Evolutionary conservation across 2,888 invertebrate species (phyloP), one percentile per base, ranked within the genome.

Genomic region (Hololepta plana): DNA sequence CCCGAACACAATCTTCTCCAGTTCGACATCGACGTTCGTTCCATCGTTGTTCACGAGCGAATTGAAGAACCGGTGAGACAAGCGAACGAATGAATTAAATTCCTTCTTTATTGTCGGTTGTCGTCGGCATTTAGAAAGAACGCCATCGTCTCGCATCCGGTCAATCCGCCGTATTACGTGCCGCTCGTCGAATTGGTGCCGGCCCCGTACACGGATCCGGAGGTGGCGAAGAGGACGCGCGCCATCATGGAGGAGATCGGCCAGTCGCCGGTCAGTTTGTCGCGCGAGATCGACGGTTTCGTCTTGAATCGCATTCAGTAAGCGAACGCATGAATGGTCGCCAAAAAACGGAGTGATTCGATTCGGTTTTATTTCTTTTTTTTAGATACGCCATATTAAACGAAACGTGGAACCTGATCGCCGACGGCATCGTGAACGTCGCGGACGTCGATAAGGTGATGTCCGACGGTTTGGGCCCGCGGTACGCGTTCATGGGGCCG

Each of bases 101-200:
- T 15, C 15, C 12, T 30, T 30, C 14, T 16, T 30, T 14, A 17
- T 20, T 15, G 12, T 23, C 20, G 16, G 14, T 6, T 15, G 9
- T 26, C 10, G 8, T 26, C 17, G n/a, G n/a, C 7, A 17, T 23
- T 39, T 28, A 53, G 53, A 32, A 52, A 51, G 34, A 64, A 80
- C 59, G 63, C 77, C 15, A 64, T 85, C 25, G 84, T 91, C 8
- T 81, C 84, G 0, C 93, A 95, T 57, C 95, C 93, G 53, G 85
- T 91, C 2, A 95, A 95, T 53, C 95, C 95, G 4, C 95, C 95
- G 0, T 93, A 93, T 52, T 93, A 88, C 49, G 85, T 91, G 12
- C 90, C 91, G 0, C 58, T 95, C 22, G 87, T 91, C 1, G 95
- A 96, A 59, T 63, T 96, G 8, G 84, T 93, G 0, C 93, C 93